phyloP scores from a whole-genome alignment of 2,888 invertebrate genomes.

The Diploptera punctata region DNA sequence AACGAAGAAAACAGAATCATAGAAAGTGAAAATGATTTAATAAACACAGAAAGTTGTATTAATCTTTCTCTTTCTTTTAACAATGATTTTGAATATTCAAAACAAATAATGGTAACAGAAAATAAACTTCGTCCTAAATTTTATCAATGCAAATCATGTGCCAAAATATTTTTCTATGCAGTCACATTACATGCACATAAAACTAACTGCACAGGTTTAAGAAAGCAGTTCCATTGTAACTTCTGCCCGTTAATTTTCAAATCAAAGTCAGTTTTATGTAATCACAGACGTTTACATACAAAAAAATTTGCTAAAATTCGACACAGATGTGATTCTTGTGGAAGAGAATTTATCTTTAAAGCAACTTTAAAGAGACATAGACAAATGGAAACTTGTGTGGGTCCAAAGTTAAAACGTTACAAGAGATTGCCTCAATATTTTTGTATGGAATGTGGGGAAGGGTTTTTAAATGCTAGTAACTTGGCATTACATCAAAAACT shows the following conservation, averaged over 20 bases:
- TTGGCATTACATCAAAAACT: background rate
- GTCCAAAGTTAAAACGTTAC: background rate
- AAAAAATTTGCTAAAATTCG: background rate
- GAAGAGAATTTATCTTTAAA: slow-evolving; percentile 2
- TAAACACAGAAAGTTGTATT: background rate
- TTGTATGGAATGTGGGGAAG: background rate
- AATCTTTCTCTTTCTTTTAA: background rate
- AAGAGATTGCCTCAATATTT: slow-evolving; percentile 1
- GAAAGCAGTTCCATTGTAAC: background rate
- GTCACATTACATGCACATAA: background rate
- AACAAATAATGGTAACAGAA: background rate
- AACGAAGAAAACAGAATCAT: background rate
- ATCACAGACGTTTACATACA: background rate
- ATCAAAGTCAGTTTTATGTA: background rate
- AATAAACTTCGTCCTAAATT: background rate
- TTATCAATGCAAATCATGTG: slow-evolving; percentile 2
- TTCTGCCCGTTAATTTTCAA: background rate
- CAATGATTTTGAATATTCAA: background rate
- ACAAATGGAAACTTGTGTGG: background rate
- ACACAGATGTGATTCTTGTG: background rate
- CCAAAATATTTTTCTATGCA: slow-evolving; percentile 1
- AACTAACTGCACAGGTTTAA: background rate
- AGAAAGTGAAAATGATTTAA: background rate
- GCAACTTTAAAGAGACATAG: background rate
- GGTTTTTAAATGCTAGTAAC: slow-evolving; percentile 9